These are phyloP conservation scores for Lasius platythorax DNA, from an alignment of 2,888 invertebrate species.

Conservation along the genomic window DNA sequence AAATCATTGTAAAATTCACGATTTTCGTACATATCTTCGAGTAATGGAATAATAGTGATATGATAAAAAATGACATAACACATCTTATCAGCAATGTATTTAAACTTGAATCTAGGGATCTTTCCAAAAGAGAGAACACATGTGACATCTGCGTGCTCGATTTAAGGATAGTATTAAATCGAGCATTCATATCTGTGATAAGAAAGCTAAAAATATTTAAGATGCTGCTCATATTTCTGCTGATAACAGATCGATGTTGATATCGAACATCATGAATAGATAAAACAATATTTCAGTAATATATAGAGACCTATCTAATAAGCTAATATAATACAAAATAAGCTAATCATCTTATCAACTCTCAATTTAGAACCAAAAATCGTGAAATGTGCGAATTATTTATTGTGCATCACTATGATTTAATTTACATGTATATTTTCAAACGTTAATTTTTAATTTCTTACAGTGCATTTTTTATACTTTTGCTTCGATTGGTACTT, in stretches of 20 bases:
- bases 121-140: not conserved
- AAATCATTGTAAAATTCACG: not conserved
- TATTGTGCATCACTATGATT: not conserved
- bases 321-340: not conserved
- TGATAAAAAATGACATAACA: not conserved
- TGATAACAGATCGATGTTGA: slow-evolving; percentile 12
- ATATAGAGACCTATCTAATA: not conserved
- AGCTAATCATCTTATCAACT: not conserved
- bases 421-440: not conserved
- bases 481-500: not conserved
- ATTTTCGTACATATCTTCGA: not conserved
- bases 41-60: slow-evolving; percentile 2
- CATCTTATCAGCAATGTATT: slow-evolving; percentile 21
- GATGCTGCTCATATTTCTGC: not conserved
- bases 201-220: slow-evolving; percentile 10
- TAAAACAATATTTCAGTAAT: slow-evolving; percentile 9
- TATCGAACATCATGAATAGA: not conserved
- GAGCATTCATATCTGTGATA: slow-evolving; percentile 11
- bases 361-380: not conserved
- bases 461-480: not conserved
- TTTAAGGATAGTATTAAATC: slow-evolving; percentile 26
- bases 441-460: slow-evolving; percentile 4
- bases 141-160: not conserved
- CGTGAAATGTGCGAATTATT: not conserved
- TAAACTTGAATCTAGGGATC: not conserved